Evolutionary conservation across 2,113 vertebrate genomes (phyloP), one percentile per base, ranked within the genome.

Genomic region (Panthera tigris): DNA sequence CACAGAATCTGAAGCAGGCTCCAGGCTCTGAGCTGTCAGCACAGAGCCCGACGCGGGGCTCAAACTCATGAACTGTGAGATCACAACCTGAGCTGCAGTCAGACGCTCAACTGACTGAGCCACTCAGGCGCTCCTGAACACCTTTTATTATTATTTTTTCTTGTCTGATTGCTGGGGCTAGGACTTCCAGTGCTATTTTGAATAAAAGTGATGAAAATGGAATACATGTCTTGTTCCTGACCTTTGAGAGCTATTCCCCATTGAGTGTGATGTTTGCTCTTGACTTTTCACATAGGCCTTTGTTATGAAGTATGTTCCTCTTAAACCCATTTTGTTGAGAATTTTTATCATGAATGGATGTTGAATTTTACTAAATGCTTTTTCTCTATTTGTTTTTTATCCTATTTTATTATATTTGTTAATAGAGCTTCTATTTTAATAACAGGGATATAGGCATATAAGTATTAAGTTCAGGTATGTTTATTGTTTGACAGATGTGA

Each of bases 351-450:
- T 33, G 45, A 50, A 33, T 52, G 8, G 8, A 19, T 50, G 76
- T 33, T 79, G 45, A 19, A 50, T 79, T 79, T 79, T 50, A 50
- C 50, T 45, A 50, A 50, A 9, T 76, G 39, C 73, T 45, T 76
- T 76, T 76, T 76, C 25, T 29, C 14, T 29, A 79, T 79, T 79
- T 79, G 29, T 16, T 21, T 79, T 50, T 50, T 79, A 21, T 50
- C 29, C 29, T 50, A 33, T 76, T 78, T 78, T 76, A 45, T 78
- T 78, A 29, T 79, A 31, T 19, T 79, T 50, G 41, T 76, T 48
- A 48, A 45, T 29, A 89, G 88, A 94, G 18, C 1, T 95, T 95
- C 80, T 83, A 80, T 82, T 93, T 92, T 97, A 81, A 57, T 92
- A 65, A 69, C 23, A 61, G 6, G 27, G 45, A 83, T 92, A 92